phyloP scores from a whole-genome alignment of 2,888 invertebrate genomes.

The Arge pagana region DNA sequence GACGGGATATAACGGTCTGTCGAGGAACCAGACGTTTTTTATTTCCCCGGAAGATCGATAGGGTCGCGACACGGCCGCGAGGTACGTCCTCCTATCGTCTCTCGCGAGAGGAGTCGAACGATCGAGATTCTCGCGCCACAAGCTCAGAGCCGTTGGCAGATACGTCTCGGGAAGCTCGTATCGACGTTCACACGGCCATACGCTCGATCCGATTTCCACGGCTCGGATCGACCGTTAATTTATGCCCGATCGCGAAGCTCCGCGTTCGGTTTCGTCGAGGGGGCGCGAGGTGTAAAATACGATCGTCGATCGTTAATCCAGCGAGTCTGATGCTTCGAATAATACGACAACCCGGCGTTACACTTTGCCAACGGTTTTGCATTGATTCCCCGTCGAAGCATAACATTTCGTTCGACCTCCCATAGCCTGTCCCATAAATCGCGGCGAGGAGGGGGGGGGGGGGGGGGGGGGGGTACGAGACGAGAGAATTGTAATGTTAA shows the following conservation, averaged over 20 bases:
- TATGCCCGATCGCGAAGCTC: conserved; percentile 34
- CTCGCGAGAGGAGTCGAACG: neutral
- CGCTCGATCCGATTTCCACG: conserved; percentile 39
- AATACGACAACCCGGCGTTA: conserved; percentile 25
- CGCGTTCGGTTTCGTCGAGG: neutral
- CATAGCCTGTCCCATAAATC: conserved; percentile 49
- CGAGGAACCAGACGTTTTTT: conserved; percentile 6
- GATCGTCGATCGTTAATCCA: conserved; percentile 42
- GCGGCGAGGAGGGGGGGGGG: conserved; percentile 42
- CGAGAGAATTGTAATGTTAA: conserved; percentile 55
- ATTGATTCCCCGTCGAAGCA: conserved; percentile 46
- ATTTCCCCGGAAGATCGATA: too few relatives aligned
- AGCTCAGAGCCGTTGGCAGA: too few relatives aligned
- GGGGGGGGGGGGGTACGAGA: conserved; percentile 26
- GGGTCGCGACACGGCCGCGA: too few relatives aligned
- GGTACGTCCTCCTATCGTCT: neutral
- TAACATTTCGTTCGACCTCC: conserved; percentile 51
- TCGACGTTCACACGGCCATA: neutral
- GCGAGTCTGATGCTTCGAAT: conserved; percentile 32
- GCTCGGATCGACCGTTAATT: conserved; percentile 39
- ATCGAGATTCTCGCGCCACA: too few relatives aligned
- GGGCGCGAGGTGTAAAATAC: conserved; percentile 12
- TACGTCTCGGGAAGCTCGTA: too few relatives aligned
- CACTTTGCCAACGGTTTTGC: conserved; percentile 47
- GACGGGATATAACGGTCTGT: conserved; percentile 22